These are phyloP conservation scores for Trachops cirrhosus DNA, from an alignment of 2,797 vertebrate species.

Conservation along the genomic window DNA sequence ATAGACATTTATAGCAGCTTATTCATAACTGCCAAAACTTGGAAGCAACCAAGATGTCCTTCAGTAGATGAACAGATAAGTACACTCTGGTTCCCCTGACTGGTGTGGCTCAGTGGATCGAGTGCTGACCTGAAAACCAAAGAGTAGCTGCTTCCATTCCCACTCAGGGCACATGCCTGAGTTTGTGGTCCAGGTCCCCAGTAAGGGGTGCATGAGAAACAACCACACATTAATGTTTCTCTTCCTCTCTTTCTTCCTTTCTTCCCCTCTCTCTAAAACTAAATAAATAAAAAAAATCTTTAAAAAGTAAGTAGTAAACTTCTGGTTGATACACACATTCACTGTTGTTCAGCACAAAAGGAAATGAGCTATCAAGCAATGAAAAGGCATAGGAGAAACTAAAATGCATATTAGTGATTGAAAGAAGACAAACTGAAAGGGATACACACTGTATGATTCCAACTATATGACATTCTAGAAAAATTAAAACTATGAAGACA, in stretches of 20 bases:
- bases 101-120: too few species aligned
- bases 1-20: neutral
- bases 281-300: too few species aligned
- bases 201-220: too few species aligned
- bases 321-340: neutral
- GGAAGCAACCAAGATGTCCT: neutral
- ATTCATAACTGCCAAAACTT: neutral
- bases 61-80: neutral
- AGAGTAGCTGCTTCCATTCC: too few species aligned
- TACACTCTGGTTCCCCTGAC: neutral
- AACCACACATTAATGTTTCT: too few species aligned
- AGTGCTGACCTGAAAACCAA: too few species aligned
- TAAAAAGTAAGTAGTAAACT: too few species aligned
- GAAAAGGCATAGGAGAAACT: neutral
- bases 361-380: neutral
- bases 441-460: neutral
- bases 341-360: neutral
- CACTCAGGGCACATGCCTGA: too few species aligned
- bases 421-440: neutral
- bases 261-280: too few species aligned
- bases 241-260: too few species aligned
- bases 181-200: too few species aligned
- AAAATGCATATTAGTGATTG: neutral
- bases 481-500: neutral
- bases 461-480: neutral